phyloP scores from a whole-genome alignment of 1,140 invertebrate species.

The Formica exsecta region DNA sequence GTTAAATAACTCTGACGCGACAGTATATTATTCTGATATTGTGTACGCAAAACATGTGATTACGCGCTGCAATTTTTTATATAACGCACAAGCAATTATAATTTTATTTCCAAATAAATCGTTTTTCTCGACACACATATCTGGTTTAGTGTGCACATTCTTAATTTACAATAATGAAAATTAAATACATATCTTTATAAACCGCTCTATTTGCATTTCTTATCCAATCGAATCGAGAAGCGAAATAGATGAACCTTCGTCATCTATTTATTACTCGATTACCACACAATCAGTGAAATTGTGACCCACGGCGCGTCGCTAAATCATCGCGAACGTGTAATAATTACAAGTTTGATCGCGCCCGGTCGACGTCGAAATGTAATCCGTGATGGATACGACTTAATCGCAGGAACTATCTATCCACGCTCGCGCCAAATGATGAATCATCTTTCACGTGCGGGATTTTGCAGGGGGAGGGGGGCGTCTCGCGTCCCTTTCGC shows the following conservation, averaged over 20 bases:
- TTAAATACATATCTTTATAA: not conserved
- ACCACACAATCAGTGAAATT: not conserved
- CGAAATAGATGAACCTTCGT: not conserved
- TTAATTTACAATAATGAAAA: not conserved
- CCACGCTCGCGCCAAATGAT: constrained; percentile 50
- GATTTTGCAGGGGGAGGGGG: constrained; percentile 13
- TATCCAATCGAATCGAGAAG: not conserved
- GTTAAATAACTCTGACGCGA: constrained; percentile 58
- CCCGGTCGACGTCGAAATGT: constrained; percentile 21
- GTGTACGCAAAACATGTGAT: constrained; percentile 9
- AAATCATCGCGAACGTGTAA: constrained; percentile 35
- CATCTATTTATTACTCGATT: constrained; percentile 8
- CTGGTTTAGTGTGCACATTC: not conserved
- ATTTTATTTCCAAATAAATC: constrained; percentile 1
- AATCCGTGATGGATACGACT: constrained; percentile 49
- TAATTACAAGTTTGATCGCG: constrained; percentile 44
- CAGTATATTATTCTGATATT: constrained; percentile 53
- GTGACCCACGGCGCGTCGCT: not conserved
- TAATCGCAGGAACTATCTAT: constrained; percentile 57
- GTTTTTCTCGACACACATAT: not conserved
- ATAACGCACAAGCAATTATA: not conserved
- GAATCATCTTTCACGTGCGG: constrained; percentile 63
- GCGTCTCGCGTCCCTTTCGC: constrained; percentile 13
- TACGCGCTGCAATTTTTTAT: constrained; percentile 1
- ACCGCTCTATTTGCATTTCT: not conserved